Evolutionary conservation across 2,797 vertebrate species (phyloP).

Genomic region (Lepus oiostolus): DNA sequence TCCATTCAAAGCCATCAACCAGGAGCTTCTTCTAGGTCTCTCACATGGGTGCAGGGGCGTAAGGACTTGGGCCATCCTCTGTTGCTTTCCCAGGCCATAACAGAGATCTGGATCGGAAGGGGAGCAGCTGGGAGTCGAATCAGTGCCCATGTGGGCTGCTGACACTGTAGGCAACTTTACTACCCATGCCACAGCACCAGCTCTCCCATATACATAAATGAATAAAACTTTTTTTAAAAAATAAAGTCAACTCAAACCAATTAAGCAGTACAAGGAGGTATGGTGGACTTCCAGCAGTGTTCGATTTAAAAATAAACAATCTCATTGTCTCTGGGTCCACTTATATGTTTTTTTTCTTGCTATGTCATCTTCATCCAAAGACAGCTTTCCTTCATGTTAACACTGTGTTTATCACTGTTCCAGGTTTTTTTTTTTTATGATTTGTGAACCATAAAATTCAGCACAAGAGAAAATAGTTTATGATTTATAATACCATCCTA

Average conservation of each 20-base stretch:
- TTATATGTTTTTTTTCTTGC: slow-evolving; percentile 20
- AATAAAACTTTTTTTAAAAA: neutral
- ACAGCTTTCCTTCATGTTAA: neutral
- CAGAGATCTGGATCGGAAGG: no score
- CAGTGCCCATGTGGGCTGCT: no score
- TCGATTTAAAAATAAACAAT: neutral
- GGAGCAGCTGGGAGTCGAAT: no score
- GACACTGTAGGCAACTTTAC: no score
- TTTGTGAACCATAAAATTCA: neutral
- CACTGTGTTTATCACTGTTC: neutral
- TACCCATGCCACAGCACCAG: no score
- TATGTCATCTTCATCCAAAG: neutral
- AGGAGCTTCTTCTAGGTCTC: no score
- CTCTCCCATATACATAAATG: no score
- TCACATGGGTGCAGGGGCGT: no score
- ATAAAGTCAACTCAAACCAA: neutral
- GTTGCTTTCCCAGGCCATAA: no score
- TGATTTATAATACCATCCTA: neutral
- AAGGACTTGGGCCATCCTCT: no score
- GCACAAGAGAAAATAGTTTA: neutral
- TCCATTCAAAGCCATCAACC: no score
- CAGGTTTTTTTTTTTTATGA: neutral
- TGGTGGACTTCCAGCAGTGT: neutral
- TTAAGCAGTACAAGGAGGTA: neutral
- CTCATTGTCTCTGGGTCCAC: neutral